A percentile compares a stretch with the other conserved stretches of the same genome.
These are phyloP conservation scores for Crematogaster levior DNA, from an alignment of 2,888 invertebrate genomes.

Conservation along the genomic window DNA sequence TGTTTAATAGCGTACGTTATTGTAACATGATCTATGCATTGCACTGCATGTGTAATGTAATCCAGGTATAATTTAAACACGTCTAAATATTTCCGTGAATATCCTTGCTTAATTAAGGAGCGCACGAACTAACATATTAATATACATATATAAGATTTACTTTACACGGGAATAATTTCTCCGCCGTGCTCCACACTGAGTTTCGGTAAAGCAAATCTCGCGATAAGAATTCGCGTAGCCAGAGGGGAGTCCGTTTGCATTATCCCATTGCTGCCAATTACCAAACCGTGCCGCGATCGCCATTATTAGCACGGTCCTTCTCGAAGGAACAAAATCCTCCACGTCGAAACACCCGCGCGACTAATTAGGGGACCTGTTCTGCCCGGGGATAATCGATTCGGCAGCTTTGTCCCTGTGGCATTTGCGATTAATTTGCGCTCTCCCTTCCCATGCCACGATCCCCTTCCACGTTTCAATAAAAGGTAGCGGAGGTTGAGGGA, in stretches of 20 bases:
- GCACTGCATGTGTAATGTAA: not conserved
- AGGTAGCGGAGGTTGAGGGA: not conserved
- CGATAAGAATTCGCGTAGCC: not conserved
- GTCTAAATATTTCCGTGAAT: slow-evolving; percentile 5
- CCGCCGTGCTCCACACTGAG: not conserved
- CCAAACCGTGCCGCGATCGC: slow-evolving; percentile 29
- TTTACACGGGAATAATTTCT: not conserved
- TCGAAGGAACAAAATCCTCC: slow-evolving; percentile 58
- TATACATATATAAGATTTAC: not conserved
- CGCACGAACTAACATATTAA: not conserved
- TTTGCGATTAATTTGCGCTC: slow-evolving; percentile 62
- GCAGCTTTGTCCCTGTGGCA: slow-evolving; percentile 41
- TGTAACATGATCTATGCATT: slow-evolving; percentile 9
- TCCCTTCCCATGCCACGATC: not conserved
- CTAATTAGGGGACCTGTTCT: slow-evolving; percentile 63
- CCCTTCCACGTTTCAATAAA: slow-evolving; percentile 53
- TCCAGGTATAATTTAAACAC: slow-evolving; percentile 24
- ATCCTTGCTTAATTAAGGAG: slow-evolving; percentile 3
- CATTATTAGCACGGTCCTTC: slow-evolving; percentile 38
- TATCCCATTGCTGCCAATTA: slow-evolving; percentile 33
- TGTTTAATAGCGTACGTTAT: slow-evolving; percentile 34
- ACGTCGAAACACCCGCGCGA: slow-evolving; percentile 48
- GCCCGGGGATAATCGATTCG: slow-evolving; percentile 61
- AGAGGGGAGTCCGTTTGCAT: slow-evolving; percentile 4
- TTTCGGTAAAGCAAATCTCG: not conserved